Conservation (phyloP, 2,797 vertebrate genomes). For the Gadopsis marmoratus region DNA sequence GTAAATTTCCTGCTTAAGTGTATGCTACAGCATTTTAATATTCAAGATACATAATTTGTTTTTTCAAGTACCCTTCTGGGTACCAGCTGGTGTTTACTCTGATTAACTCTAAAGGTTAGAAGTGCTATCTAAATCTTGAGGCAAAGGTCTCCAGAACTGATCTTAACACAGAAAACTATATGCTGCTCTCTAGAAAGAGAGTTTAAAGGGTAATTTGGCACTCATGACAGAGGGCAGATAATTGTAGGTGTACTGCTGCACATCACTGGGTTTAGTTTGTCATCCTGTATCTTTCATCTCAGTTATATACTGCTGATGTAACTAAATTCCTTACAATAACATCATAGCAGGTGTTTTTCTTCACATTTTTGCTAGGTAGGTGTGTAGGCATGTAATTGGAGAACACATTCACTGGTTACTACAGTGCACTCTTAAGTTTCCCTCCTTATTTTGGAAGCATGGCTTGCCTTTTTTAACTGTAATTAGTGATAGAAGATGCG, state of each 20-base stretch:
- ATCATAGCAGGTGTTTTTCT: conserved; percentile 7
- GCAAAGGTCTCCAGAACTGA: conserved; percentile 57
- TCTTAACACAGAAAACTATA: conserved; percentile 45
- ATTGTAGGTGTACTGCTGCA: not conserved
- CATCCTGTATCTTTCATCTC: conserved; percentile 5
- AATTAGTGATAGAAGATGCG: not conserved
- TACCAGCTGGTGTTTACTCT: conserved; percentile 65
- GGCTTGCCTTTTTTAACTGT: not conserved
- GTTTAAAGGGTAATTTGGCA: conserved; percentile 49
- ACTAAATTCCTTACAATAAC: not conserved
- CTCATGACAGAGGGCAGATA: conserved; percentile 10
- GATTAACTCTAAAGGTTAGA: conserved; percentile 69
- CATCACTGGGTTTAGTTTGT: conserved; percentile 3
- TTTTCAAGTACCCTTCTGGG: conserved; percentile 55
- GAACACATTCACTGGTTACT: too few relatives aligned
- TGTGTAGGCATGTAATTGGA: too few relatives aligned
- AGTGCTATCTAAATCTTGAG: conserved; percentile 52
- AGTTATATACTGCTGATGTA: not conserved
- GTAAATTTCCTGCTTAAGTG: conserved; percentile 34
- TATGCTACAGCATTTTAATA: conserved; percentile 37
- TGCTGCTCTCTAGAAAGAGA: conserved; percentile 26
- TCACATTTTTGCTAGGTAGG: too few relatives aligned
- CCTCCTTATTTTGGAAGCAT: not conserved
- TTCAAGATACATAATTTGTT: conserved; percentile 59
- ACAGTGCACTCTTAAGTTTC: too few relatives aligned